Conservation (phyloP, 2,113 vertebrate species). For the Pterophyllum scalare region DNA sequence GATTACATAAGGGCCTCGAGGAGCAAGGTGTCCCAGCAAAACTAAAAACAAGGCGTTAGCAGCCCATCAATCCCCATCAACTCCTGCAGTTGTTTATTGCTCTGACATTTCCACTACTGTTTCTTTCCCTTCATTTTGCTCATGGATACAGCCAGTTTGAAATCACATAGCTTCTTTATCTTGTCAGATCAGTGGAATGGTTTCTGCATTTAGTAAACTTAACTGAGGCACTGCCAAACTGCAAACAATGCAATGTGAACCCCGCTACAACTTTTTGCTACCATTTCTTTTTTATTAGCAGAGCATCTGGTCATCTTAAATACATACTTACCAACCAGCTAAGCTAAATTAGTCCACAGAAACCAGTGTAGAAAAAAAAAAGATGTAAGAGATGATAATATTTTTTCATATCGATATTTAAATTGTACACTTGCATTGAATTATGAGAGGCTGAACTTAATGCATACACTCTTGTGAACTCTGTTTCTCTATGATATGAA, state of each 20-base stretch:
- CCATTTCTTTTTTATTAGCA: too few relatives aligned
- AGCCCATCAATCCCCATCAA: constrained; percentile 48
- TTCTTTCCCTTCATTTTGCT: neutral
- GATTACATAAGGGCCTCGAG: constrained; percentile 64
- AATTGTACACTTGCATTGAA: neutral
- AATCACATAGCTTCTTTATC: neutral
- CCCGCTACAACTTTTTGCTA: neutral
- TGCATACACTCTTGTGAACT: neutral
- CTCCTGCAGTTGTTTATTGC: constrained; percentile 34
- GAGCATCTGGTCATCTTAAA: too few relatives aligned
- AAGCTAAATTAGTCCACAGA: neutral
- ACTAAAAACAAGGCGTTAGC: constrained; percentile 48
- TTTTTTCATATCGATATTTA: neutral
- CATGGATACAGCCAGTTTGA: neutral
- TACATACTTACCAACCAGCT: neutral
- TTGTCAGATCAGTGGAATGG: neutral
- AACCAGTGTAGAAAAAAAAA: neutral
- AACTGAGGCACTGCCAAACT: neutral
- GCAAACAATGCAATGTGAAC: neutral
- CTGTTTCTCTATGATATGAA: neutral
- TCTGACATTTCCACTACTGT: constrained; percentile 19
- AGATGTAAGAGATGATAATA: neutral
- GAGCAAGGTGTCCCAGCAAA: constrained; percentile 46
- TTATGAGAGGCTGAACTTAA: neutral
- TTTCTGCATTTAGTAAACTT: neutral